Conservation (phyloP, 2,888 invertebrate genomes). For the Cephalotes varians region DNA sequence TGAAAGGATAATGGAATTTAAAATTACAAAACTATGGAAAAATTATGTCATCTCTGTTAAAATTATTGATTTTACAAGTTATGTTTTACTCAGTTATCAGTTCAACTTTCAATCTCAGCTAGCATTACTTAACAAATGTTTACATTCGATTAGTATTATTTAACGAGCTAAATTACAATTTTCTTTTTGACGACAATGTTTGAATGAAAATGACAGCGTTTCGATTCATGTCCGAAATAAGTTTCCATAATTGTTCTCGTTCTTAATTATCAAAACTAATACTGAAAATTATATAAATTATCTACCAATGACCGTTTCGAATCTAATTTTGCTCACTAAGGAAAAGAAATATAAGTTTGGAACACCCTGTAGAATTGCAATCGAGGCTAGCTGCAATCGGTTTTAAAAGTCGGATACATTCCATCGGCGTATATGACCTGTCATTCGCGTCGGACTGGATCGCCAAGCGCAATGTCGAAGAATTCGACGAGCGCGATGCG, state of each 20-base stretch:
- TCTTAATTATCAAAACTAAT: background rate
- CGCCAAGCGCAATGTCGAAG: slow-evolving; percentile 61
- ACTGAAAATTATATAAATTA: background rate
- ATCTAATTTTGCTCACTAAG: background rate
- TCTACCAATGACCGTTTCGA: background rate
- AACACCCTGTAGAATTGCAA: background rate
- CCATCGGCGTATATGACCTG: slow-evolving; percentile 43
- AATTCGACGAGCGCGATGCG: slow-evolving; percentile 63
- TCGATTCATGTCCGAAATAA: background rate
- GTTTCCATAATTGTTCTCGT: background rate
- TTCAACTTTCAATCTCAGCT: background rate
- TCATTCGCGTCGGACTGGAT: slow-evolving; percentile 24
- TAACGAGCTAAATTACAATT: background rate
- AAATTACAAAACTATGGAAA: background rate
- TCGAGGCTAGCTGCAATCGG: background rate
- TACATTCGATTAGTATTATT: background rate
- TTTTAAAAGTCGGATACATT: slow-evolving; percentile 28
- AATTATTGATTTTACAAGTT: background rate
- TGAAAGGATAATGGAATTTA: background rate
- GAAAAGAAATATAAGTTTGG: background rate
- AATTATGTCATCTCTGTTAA: background rate
- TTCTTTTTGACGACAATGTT: background rate
- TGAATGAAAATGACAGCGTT: background rate
- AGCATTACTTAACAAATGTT: background rate
- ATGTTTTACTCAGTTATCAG: background rate